Evolutionary conservation across 2,113 vertebrate species (phyloP).

Genomic region (Ictalurus furcatus): DNA sequence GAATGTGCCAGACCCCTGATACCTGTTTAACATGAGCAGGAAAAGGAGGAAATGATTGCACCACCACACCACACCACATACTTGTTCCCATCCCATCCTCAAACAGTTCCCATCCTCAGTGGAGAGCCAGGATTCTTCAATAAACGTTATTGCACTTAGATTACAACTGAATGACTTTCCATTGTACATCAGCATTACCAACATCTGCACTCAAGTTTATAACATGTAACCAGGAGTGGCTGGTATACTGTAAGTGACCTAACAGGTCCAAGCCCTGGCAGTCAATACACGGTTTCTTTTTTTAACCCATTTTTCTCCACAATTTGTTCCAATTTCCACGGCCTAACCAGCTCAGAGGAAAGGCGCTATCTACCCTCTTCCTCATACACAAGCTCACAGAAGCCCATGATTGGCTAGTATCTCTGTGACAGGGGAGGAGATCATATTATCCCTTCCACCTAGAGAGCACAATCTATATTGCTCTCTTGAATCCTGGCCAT

Average conservation of each 20-base stretch:
- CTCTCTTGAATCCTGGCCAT: neutral
- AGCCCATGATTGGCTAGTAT: neutral
- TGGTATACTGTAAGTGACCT: neutral
- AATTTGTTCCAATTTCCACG: neutral
- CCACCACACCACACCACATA: neutral
- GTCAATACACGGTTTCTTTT: neutral
- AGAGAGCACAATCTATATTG: neutral
- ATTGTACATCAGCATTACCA: neutral
- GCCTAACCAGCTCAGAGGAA: neutral
- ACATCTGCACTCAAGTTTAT: slow-evolving; percentile 1
- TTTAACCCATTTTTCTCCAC: neutral
- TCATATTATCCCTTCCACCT: too few relatives aligned
- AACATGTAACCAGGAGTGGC: too few relatives aligned
- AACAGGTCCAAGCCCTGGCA: neutral
- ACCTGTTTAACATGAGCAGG: slow-evolving; percentile 24
- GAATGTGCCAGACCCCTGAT: slow-evolving; percentile 8
- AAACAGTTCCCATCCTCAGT: neutral
- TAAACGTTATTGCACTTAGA: neutral
- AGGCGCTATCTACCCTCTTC: neutral
- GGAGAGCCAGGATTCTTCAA: neutral
- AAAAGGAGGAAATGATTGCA: slow-evolving; percentile 13
- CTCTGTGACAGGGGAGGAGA: neutral
- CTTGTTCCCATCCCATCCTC: too few relatives aligned
- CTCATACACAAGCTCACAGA: neutral
- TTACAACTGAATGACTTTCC: slow-evolving; percentile 7